Percentiles rank a stretch among this genome's conserved stretches.
These are phyloP conservation scores for Istiophorus platypterus DNA, from an alignment of 2,113 vertebrate genomes.

Conservation along the genomic window DNA sequence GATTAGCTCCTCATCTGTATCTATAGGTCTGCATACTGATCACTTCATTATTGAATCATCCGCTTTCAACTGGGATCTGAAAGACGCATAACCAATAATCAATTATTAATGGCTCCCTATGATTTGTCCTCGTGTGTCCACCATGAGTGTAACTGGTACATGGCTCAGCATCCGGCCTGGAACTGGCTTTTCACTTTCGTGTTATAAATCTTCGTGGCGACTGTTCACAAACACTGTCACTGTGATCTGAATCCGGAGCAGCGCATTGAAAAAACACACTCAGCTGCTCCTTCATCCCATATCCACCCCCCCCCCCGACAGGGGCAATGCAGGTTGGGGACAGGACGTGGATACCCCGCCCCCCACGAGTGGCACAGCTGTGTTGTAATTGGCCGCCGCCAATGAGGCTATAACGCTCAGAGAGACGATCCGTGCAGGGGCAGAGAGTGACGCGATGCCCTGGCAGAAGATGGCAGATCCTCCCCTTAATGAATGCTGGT, in stretches of 20 bases:
- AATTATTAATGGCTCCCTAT: too few species aligned
- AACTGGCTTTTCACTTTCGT: background rate
- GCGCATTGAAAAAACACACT: constrained; percentile 20
- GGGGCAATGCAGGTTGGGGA: constrained; percentile 59
- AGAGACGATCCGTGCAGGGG: constrained; percentile 34
- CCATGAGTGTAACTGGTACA: too few species aligned
- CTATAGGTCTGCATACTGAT: too few species aligned
- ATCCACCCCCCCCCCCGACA: constrained; percentile 35
- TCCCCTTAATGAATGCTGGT: constrained; percentile 49
- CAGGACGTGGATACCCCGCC: constrained; percentile 61
- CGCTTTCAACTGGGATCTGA: too few species aligned
- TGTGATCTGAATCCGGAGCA: constrained; percentile 19
- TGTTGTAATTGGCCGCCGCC: constrained; percentile 63
- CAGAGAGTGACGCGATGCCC: constrained; percentile 48
- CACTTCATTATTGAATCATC: too few species aligned
- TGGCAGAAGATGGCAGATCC: constrained; percentile 49
- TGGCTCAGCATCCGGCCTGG: too few species aligned
- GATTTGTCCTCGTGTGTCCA: too few species aligned
- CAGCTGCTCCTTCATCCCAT: constrained; percentile 32
- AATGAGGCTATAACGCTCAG: constrained; percentile 53
- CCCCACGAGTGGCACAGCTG: constrained; percentile 41
- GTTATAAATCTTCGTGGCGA: too few species aligned
- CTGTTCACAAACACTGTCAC: background rate
- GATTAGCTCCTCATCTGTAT: too few species aligned
- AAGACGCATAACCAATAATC: too few species aligned